These are phyloP conservation scores for Siniperca chuatsi DNA, from an alignment of 2,113 vertebrate genomes.

Conservation along the genomic window DNA sequence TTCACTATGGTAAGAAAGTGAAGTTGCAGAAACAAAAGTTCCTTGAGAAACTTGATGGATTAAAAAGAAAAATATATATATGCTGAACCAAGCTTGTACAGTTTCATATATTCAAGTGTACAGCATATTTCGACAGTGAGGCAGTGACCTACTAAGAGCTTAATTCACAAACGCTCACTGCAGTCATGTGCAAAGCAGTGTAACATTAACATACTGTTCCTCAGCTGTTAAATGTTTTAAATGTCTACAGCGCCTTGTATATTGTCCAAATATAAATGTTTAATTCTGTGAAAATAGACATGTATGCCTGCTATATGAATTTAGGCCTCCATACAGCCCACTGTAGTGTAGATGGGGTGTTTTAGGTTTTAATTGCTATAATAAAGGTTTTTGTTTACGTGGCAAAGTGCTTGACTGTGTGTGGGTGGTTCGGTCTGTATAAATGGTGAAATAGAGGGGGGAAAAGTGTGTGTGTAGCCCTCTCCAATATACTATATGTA, in stretches of 20 bases:
- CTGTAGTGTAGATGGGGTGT: background rate
- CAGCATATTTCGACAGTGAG: background rate
- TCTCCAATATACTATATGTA: background rate
- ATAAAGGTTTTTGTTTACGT: background rate
- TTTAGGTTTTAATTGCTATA: background rate
- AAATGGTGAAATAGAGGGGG: background rate
- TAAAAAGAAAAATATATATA: no score
- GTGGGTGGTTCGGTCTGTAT: background rate
- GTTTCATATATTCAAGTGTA: background rate
- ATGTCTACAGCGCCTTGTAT: constrained; percentile 5
- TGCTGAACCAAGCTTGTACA: background rate
- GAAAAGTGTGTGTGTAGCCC: background rate
- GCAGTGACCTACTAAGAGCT: background rate
- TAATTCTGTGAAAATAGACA: background rate
- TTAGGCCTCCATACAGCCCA: background rate
- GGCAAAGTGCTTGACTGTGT: background rate
- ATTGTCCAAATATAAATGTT: constrained; percentile 5
- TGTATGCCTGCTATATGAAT: no score
- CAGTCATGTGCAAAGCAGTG: background rate
- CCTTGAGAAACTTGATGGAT: background rate
- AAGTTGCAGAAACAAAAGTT: background rate
- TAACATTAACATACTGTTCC: background rate
- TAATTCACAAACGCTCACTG: background rate
- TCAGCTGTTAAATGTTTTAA: constrained; percentile 30
- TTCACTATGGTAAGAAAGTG: background rate